These are phyloP conservation scores for Pocillopora damicornis DNA, from an alignment of 64 coral and sea anemone species.

Conservation along the genomic window DNA sequence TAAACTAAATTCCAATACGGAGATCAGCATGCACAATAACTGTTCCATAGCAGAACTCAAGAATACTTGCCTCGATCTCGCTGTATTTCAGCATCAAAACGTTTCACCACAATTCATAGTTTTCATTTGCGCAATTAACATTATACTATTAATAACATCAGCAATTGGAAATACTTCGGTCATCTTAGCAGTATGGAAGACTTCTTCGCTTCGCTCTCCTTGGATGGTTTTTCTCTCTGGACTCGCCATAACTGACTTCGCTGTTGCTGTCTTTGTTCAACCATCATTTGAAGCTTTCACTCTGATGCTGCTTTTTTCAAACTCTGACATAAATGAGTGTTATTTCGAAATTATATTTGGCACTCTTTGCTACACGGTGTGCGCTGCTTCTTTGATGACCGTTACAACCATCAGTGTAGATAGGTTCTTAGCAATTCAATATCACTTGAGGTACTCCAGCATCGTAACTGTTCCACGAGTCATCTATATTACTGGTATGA, in stretches of 20 bases:
- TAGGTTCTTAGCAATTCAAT: not conserved
- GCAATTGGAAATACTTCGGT: not conserved
- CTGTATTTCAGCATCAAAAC: not conserved
- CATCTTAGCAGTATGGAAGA: not conserved
- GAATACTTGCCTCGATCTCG: not conserved
- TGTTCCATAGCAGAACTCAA: not conserved
- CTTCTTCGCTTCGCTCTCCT: not conserved
- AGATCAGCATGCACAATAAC: not conserved
- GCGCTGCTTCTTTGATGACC: not conserved
- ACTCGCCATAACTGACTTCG: not conserved
- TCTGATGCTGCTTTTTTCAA: not conserved
- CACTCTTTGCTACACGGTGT: not conserved
- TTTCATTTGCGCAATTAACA: not conserved
- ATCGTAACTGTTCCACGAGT: not conserved
- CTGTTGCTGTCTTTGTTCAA: not conserved
- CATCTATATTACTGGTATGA: not conserved
- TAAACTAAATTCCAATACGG: not conserved
- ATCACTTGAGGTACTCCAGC: not conserved
- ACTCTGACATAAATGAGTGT: not conserved
- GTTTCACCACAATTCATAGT: not conserved
- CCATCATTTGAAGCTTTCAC: not conserved
- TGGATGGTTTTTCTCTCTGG: not conserved
- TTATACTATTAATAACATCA: not conserved
- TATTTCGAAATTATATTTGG: not conserved
- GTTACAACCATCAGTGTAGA: not conserved